These are phyloP conservation scores for Micronisus gabar DNA, from an alignment of 2,113 vertebrate genomes.

Conservation along the genomic window DNA sequence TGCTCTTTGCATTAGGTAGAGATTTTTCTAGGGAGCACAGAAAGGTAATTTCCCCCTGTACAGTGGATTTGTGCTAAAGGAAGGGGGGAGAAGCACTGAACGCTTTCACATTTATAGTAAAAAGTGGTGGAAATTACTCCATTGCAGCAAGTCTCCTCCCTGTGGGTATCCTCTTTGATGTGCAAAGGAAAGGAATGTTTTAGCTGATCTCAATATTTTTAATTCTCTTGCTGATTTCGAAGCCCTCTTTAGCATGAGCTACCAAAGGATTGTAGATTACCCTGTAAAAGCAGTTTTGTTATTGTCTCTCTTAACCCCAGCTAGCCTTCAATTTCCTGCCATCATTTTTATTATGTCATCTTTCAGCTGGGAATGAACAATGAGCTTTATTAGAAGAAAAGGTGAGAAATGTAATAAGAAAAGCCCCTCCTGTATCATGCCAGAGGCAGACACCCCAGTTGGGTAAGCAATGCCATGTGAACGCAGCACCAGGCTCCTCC, in stretches of 20 bases:
- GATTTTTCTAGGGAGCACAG: background rate
- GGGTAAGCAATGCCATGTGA: accelerated
- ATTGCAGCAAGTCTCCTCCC: conserved; percentile 37
- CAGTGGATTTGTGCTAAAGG: accelerated
- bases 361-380: background rate
- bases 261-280: background rate
- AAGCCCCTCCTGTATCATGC: background rate
- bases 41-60: background rate
- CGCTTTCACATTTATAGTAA: background rate
- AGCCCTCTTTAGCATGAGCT: conserved; percentile 10
- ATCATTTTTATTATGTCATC: conserved; percentile 13
- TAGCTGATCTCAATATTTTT: conserved; percentile 56
- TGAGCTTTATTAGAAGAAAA: background rate
- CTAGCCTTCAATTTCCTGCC: conserved; percentile 39
- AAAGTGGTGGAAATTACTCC: conserved; percentile 24
- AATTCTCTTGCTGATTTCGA: conserved; percentile 46
- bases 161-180: conserved; percentile 48
- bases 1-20: background rate
- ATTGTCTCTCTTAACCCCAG: conserved; percentile 42
- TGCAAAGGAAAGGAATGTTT: conserved; percentile 30
- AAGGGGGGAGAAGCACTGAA: background rate
- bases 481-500: accelerated
- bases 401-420: background rate
- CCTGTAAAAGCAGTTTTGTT: conserved; percentile 16
- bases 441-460: accelerated